Evolutionary conservation across 2,113 vertebrate genomes (phyloP).

Genomic region (Axis porcinus): DNA sequence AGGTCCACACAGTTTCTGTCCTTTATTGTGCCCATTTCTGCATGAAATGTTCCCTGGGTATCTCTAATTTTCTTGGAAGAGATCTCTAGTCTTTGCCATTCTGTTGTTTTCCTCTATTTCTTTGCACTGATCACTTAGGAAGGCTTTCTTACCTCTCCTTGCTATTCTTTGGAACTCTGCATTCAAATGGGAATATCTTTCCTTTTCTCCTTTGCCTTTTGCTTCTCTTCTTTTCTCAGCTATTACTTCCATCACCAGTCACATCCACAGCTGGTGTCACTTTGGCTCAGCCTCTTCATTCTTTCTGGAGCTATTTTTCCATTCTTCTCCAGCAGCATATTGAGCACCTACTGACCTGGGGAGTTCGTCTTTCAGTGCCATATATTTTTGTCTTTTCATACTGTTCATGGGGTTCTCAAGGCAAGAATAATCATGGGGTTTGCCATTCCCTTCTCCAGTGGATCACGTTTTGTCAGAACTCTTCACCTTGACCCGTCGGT

Average conservation of each 20-base stretch:
- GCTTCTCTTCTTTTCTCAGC: not conserved
- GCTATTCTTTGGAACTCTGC: not conserved
- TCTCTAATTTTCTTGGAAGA: not conserved
- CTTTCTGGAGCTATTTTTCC: not conserved
- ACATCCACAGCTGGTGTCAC: not conserved
- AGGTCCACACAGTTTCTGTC: not conserved
- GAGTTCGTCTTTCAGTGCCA: not conserved
- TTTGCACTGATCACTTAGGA: not conserved
- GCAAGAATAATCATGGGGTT: not conserved
- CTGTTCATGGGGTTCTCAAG: not conserved
- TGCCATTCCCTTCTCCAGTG: not conserved
- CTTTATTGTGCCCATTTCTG: not conserved
- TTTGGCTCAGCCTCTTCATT: not conserved
- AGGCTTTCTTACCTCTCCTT: not conserved
- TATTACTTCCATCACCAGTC: not conserved
- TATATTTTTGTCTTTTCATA: not conserved
- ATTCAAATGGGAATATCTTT: not conserved
- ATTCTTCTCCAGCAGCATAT: not conserved
- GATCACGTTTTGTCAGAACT: not conserved
- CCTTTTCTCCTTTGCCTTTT: not conserved
- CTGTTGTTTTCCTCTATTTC: not conserved
- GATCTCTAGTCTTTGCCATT: not conserved
- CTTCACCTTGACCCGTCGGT: rapidly evolving
- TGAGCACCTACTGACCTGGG: not conserved
- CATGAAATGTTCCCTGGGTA: not conserved